Percentiles rank a stretch among this genome's conserved stretches.
These are phyloP conservation scores for Arctia plantaginis DNA, from an alignment of 2,888 invertebrate genomes.

Conservation along the genomic window DNA sequence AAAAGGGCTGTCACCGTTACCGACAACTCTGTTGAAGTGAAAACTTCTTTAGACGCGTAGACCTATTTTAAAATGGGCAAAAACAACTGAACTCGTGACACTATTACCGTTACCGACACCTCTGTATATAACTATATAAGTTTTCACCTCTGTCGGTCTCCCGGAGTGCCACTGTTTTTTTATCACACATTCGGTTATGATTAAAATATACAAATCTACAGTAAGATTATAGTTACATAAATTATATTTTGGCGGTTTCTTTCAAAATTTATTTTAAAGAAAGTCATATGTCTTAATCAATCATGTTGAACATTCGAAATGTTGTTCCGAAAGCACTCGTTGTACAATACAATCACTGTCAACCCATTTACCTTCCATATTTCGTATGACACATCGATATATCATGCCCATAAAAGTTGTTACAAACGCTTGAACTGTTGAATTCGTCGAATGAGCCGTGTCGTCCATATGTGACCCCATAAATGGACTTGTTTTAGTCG, in stretches of 20 bases:
- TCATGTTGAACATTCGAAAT: slow-evolving; percentile 30
- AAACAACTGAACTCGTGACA: too few species aligned
- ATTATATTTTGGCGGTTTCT: background rate
- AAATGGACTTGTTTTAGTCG: slow-evolving; percentile 76
- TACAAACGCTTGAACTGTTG: slow-evolving; percentile 56
- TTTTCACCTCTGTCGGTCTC: too few species aligned
- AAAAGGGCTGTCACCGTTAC: too few species aligned
- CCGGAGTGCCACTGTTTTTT: too few species aligned
- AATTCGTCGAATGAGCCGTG: slow-evolving; percentile 68
- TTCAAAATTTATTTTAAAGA: slow-evolving; percentile 8
- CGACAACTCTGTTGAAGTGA: too few species aligned
- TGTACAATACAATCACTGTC: slow-evolving; percentile 32
- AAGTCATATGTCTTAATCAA: slow-evolving; percentile 31
- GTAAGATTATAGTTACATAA: background rate
- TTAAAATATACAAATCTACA: background rate
- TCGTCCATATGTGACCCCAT: slow-evolving; percentile 72
- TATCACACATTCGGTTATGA: background rate
- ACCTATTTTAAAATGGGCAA: too few species aligned
- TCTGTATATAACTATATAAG: too few species aligned
- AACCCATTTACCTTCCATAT: slow-evolving; percentile 38
- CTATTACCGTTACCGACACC: too few species aligned
- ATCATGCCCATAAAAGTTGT: slow-evolving; percentile 60
- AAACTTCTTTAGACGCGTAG: too few species aligned
- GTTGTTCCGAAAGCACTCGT: slow-evolving; percentile 42
- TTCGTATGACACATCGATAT: slow-evolving; percentile 49